A percentile compares a stretch with the other conserved stretches of the same genome.
Conservation (phyloP, 1,140 invertebrate species). For the Lordiphosa stackelbergi region DNA sequence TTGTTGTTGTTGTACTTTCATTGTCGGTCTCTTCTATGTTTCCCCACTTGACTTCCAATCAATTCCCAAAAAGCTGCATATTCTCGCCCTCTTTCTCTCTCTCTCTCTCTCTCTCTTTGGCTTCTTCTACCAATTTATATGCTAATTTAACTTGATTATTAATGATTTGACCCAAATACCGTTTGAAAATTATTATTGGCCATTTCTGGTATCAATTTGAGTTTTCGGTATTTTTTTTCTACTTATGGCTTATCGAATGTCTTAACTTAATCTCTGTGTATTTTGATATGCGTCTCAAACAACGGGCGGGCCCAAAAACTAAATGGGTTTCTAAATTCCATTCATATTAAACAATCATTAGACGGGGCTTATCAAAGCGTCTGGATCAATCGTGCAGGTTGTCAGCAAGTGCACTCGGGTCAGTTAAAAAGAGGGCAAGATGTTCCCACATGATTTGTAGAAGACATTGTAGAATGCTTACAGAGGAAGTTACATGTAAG, state of each 20-base stretch:
- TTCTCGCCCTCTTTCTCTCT: constrained; percentile 15
- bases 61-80: constrained; percentile 7
- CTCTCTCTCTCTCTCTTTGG: constrained; percentile 2
- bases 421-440: background rate
- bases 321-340: constrained; percentile 20
- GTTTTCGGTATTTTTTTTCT: constrained; percentile 29
- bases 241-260: constrained; percentile 43
- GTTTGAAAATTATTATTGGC: constrained; percentile 69
- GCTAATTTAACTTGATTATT: constrained; percentile 76
- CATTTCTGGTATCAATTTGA: constrained; percentile 63
- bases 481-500: constrained; percentile 41
- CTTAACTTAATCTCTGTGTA: constrained; percentile 25
- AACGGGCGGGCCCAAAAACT: constrained; percentile 23
- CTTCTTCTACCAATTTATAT: constrained; percentile 71
- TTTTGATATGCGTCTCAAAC: constrained; percentile 12
- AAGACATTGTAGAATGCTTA: constrained; percentile 3
- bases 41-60: constrained; percentile 5
- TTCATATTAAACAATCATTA: constrained; percentile 54
- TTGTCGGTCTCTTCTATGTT: constrained; percentile 11
- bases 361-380: constrained; percentile 25
- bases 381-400: constrained; percentile 31
- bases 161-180: constrained; percentile 76
- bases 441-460: constrained; percentile 28
- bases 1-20: constrained; percentile 21
- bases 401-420: constrained; percentile 43